Conservation (phyloP, 1,140 invertebrate genomes). For the Bombus picipes region DNA sequence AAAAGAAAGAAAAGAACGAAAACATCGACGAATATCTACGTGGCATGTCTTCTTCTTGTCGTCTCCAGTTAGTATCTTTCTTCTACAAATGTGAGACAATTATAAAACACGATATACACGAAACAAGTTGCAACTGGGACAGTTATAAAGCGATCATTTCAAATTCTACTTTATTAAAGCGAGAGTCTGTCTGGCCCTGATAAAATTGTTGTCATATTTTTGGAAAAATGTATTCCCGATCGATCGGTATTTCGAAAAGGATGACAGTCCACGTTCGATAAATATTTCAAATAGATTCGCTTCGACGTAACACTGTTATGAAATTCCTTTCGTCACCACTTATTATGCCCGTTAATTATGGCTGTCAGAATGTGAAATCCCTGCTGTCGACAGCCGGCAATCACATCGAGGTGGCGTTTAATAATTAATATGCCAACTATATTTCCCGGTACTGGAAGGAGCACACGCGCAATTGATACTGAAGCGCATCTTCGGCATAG, state of each 20-base stretch:
- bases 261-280: too few species aligned
- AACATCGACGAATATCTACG: too few species aligned
- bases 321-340: background rate
- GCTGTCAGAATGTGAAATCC: background rate
- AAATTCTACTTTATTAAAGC: background rate
- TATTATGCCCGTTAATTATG: background rate
- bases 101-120: background rate
- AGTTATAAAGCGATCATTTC: background rate
- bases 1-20: too few species aligned
- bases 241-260: too few species aligned
- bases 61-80: too few species aligned
- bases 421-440: constrained; percentile 19
- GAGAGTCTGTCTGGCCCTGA: background rate
- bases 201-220: background rate
- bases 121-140: background rate
- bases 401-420: background rate
- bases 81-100: too few species aligned
- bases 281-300: background rate
- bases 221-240: background rate
- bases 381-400: background rate
- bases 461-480: constrained; percentile 16
- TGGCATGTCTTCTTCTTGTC: too few species aligned
- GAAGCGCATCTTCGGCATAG: constrained; percentile 3
- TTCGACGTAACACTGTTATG: background rate
- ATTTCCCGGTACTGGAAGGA: background rate